Conservation (phyloP, 2,888 invertebrate genomes). For the Caenorhabditis wallacei region DNA sequence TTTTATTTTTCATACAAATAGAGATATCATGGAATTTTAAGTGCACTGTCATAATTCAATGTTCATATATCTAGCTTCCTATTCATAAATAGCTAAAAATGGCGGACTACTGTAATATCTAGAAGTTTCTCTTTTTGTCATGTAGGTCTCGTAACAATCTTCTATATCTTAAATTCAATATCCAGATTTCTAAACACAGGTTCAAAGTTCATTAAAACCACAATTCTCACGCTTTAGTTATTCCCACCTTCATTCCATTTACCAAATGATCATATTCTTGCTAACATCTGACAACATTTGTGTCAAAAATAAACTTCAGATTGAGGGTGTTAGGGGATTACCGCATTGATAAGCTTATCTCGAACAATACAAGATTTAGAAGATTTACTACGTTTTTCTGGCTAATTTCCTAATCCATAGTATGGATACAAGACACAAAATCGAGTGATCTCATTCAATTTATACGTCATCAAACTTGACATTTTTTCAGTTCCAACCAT, state of each 20-base stretch:
- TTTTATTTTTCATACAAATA: too few relatives aligned
- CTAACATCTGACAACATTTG: background rate
- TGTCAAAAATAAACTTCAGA: slow-evolving; percentile 3
- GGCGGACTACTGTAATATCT: too few relatives aligned
- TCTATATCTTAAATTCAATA: too few relatives aligned
- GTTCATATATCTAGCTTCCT: too few relatives aligned
- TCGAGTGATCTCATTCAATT: too few relatives aligned
- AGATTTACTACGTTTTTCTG: slow-evolving; percentile 31
- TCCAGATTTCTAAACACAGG: background rate
- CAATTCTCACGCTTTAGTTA: background rate
- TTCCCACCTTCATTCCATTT: background rate
- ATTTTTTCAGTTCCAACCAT: slow-evolving; percentile 53
- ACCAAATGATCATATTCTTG: background rate
- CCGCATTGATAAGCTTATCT: background rate
- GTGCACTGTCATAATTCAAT: too few relatives aligned
- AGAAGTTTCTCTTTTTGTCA: too few relatives aligned
- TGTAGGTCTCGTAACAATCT: too few relatives aligned
- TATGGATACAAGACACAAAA: background rate
- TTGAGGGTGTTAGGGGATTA: slow-evolving; percentile 29
- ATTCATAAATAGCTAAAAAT: too few relatives aligned
- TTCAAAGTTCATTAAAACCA: background rate
- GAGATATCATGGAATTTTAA: too few relatives aligned
- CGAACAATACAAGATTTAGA: slow-evolving; percentile 19
- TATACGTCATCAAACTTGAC: slow-evolving; percentile 15
- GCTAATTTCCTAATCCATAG: slow-evolving; percentile 2